A percentile compares a stretch with the other conserved stretches of the same genome.
These are phyloP conservation scores for Cassiopea andromeda DNA, from an alignment of 30 jellyfish, hydroid and myxozoan species.

Conservation along the genomic window DNA sequence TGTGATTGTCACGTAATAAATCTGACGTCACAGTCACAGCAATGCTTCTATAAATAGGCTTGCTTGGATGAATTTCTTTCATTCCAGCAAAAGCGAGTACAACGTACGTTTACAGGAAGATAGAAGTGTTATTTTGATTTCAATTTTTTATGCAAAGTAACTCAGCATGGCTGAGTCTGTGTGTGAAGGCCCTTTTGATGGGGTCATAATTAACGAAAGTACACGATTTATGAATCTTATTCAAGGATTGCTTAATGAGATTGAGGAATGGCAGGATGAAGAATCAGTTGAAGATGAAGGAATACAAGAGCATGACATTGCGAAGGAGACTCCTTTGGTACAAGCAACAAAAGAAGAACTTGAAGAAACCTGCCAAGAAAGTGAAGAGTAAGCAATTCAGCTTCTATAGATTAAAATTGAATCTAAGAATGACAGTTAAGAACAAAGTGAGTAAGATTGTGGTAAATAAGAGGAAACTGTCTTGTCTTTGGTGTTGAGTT, in stretches of 20 bases:
- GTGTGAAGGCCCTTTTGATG: not conserved
- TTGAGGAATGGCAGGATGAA: not conserved
- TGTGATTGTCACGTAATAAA: not conserved
- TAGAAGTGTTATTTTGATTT: no score
- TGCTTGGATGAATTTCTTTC: not conserved
- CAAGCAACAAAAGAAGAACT: not conserved
- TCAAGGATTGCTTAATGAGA: not conserved
- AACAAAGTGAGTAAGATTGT: no score
- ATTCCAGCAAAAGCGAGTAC: not conserved
- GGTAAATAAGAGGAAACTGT: no score
- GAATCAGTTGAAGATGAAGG: not conserved
- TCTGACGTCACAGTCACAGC: conserved; percentile 2
- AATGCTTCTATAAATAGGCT: not conserved
- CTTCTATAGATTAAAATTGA: not conserved
- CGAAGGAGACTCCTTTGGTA: not conserved
- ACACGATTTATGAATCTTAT: not conserved
- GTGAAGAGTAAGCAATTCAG: not conserved
- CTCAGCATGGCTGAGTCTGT: not conserved
- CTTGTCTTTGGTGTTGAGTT: no score
- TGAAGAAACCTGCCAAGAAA: not conserved
- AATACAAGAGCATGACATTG: not conserved
- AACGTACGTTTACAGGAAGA: not conserved
- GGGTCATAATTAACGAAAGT: not conserved
- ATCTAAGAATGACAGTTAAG: no score
- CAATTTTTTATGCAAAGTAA: no score